Evolutionary conservation across 2,113 vertebrate genomes (phyloP).

Genomic region (Oncorhynchus masou): DNA sequence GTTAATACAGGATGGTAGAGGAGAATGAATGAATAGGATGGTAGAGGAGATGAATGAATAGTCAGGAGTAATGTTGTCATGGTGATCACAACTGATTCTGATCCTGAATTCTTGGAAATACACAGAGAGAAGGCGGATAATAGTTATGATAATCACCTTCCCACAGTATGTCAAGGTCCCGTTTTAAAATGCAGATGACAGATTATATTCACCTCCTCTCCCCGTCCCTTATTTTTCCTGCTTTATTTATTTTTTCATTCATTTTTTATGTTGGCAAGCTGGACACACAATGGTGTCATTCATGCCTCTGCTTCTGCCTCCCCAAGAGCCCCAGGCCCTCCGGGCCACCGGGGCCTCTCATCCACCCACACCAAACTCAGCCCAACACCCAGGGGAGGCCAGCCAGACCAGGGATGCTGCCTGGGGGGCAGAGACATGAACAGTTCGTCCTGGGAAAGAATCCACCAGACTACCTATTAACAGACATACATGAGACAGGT

Average conservation of each 20-base stretch:
- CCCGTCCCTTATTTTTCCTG: slow-evolving; percentile 64
- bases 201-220: slow-evolving; percentile 27
- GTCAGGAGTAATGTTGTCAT: neutral
- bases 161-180: slow-evolving; percentile 37
- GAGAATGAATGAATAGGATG: no score
- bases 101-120: slow-evolving; percentile 31
- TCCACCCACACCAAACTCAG: slow-evolving; percentile 21
- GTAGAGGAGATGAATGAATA: neutral
- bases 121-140: slow-evolving; percentile 35
- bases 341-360: slow-evolving; percentile 33
- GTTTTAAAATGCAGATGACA: slow-evolving; percentile 70
- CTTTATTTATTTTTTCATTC: slow-evolving; percentile 75
- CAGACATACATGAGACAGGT: neutral
- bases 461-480: neutral
- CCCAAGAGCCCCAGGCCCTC: slow-evolving; percentile 9
- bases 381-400: slow-evolving; percentile 46
- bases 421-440: slow-evolving; percentile 7
- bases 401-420: slow-evolving; percentile 28
- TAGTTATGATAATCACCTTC: slow-evolving; percentile 59
- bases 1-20: neutral
- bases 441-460: slow-evolving; percentile 21
- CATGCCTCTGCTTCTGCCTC: slow-evolving; percentile 56
- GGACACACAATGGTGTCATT: slow-evolving; percentile 65
- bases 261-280: slow-evolving; percentile 65
- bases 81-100: slow-evolving; percentile 25